Conservation (phyloP, 1,140 invertebrate genomes). For the Drosophila lacteicornis region DNA sequence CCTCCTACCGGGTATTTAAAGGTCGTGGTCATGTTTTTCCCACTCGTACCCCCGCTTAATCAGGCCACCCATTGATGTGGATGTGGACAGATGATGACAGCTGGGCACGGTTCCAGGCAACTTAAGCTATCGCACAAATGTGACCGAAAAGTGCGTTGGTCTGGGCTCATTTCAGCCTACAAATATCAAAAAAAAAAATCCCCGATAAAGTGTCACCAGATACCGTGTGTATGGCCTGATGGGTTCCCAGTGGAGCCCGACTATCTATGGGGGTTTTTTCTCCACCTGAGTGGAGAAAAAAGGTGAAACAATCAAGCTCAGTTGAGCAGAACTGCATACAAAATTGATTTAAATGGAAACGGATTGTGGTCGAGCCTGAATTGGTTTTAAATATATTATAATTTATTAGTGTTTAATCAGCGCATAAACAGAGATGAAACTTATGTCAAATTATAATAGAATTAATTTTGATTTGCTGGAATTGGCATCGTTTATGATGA, state of each 20-base stretch:
- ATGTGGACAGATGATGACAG: conserved; percentile 54
- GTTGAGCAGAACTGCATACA: conserved; percentile 15
- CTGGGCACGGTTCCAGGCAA: conserved; percentile 69
- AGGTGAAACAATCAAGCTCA: conserved; percentile 22
- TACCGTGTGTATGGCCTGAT: conserved; percentile 26
- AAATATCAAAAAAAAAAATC: conserved; percentile 10
- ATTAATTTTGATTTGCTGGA: neutral
- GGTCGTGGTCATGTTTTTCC: neutral
- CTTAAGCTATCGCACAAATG: conserved; percentile 62
- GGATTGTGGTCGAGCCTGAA: neutral
- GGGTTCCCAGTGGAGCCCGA: conserved; percentile 3
- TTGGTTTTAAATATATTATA: conserved; percentile 9
- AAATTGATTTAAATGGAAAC: conserved; percentile 36
- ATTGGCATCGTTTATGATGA: neutral
- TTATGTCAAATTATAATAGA: neutral
- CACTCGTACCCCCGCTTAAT: conserved; percentile 27
- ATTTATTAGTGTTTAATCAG: neutral
- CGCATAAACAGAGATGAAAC: neutral
- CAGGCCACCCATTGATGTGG: conserved; percentile 47
- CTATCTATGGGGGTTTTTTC: conserved; percentile 13
- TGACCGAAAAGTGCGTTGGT: conserved; percentile 35
- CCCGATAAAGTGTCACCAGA: conserved; percentile 49
- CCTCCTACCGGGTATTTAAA: neutral
- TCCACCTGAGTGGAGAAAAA: conserved; percentile 3
- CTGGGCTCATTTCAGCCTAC: conserved; percentile 6